Evolutionary conservation across 2,888 invertebrate species (phyloP).

Genomic region (Ophion ventricosus): DNA sequence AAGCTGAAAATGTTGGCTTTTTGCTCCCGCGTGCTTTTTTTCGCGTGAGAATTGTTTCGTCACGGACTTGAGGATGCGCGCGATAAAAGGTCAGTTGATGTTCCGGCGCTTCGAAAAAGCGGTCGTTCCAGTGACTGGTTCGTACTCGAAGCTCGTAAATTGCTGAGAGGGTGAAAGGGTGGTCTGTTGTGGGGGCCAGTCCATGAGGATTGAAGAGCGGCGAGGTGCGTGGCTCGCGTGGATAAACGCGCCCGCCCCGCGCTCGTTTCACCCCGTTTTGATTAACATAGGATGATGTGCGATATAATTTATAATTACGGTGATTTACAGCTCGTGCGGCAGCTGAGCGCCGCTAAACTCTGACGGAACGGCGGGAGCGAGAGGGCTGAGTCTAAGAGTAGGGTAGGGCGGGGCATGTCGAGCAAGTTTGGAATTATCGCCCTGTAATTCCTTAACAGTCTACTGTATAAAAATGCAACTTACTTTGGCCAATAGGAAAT

Average conservation of each 20-base stretch:
- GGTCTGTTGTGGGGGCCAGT: constrained; percentile 37
- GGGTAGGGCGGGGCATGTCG: too few relatives aligned
- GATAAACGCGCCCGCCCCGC: constrained; percentile 36
- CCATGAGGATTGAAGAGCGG: constrained; percentile 21
- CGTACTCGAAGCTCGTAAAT: constrained; percentile 70
- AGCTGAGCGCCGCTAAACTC: constrained; percentile 45
- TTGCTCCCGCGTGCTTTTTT: not conserved
- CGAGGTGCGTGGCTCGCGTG: constrained; percentile 37
- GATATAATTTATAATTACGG: constrained; percentile 76
- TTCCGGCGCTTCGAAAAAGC: constrained; percentile 46
- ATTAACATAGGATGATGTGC: constrained; percentile 75
- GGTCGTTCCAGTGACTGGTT: constrained; percentile 35
- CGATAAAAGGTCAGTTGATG: constrained; percentile 50
- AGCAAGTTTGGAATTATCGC: too few relatives aligned
- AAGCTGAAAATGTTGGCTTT: constrained; percentile 5
- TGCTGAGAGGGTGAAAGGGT: constrained; percentile 46
- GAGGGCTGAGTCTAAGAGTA: not conserved
- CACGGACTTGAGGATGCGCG: not conserved
- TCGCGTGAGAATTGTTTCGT: not conserved
- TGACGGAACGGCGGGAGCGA: not conserved
- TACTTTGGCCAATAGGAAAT: too few relatives aligned
- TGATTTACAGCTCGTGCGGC: constrained; percentile 73
- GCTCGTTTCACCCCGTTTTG: constrained; percentile 66
- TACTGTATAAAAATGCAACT: too few relatives aligned
- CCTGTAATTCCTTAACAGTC: too few relatives aligned